Evolutionary conservation across 2,888 invertebrate species (phyloP).

Genomic region (Meteorus cinctellus): DNA sequence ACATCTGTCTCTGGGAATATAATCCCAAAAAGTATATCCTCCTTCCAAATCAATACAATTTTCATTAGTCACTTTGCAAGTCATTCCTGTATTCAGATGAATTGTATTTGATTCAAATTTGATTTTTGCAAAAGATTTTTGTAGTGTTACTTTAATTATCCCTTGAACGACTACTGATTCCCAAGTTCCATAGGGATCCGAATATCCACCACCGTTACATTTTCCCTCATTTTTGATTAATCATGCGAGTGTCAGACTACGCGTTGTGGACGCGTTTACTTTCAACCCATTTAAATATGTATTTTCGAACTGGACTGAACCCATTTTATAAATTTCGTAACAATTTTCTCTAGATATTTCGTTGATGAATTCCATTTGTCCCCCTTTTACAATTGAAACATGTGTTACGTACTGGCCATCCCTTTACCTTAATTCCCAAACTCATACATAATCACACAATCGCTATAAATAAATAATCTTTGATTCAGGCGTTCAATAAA

Average conservation of each 20-base stretch:
- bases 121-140: slow-evolving; percentile 11
- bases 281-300: slow-evolving; percentile 24
- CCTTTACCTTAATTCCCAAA: too few species aligned
- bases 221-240: slow-evolving; percentile 17
- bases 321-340: slow-evolving; percentile 22
- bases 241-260: slow-evolving; percentile 31
- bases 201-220: slow-evolving; percentile 32
- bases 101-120: slow-evolving; percentile 34
- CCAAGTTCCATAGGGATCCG: slow-evolving; percentile 42
- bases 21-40: slow-evolving; percentile 34
- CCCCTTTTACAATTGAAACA: slow-evolving; percentile 32
- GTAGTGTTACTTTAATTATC: slow-evolving; percentile 25
- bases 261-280: slow-evolving; percentile 17
- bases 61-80: slow-evolving; percentile 2
- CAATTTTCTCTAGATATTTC: slow-evolving; percentile 29
- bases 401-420: too few species aligned
- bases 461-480: too few species aligned
- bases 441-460: too few species aligned
- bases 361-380: slow-evolving; percentile 27
- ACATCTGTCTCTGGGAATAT: slow-evolving; percentile 33
- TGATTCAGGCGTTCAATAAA: too few species aligned
- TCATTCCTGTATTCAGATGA: slow-evolving; percentile 20
- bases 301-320: slow-evolving; percentile 25
- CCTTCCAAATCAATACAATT: slow-evolving; percentile 35
- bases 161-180: slow-evolving; percentile 35